phyloP scores from a whole-genome alignment of 2,888 invertebrate genomes.

The Himalopsyche japonica region DNA sequence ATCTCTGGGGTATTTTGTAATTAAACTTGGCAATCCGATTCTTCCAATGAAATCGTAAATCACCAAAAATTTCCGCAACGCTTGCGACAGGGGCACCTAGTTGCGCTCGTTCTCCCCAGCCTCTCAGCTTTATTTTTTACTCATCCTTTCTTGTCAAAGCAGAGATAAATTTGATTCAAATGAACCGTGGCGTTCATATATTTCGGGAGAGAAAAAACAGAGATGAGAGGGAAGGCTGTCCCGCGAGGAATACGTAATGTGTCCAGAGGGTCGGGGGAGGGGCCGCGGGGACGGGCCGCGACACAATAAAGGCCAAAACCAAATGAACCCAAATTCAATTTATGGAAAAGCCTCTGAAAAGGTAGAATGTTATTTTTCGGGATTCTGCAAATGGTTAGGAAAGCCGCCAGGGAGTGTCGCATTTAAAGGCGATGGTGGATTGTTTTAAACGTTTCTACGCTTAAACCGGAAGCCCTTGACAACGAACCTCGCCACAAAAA shows the following conservation, averaged over 20 bases:
- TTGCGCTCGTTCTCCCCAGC: background rate
- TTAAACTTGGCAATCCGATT: background rate
- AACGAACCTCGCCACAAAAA: background rate
- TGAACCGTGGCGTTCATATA: constrained; percentile 1
- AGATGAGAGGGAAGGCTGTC: background rate
- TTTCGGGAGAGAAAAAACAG: background rate
- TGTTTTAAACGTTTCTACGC: background rate
- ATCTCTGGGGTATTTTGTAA: background rate
- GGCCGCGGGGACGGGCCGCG: constrained; percentile 7
- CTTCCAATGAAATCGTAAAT: background rate
- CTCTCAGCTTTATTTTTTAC: background rate
- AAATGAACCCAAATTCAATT: constrained; percentile 34
- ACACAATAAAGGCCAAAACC: constrained; percentile 26
- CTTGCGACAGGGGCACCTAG: background rate
- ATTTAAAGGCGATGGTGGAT: background rate
- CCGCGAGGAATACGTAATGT: constrained; percentile 31
- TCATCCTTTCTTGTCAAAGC: background rate
- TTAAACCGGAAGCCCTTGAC: background rate
- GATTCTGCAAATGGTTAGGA: constrained; percentile 22
- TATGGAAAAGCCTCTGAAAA: constrained; percentile 28
- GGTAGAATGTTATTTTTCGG: constrained; percentile 27
- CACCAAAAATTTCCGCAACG: background rate
- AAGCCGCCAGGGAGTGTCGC: background rate
- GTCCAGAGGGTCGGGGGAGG: constrained; percentile 9
- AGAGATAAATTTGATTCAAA: constrained; percentile 1